These are phyloP conservation scores for Megaceryle torquata DNA, from an alignment of 2,113 vertebrate genomes.

Conservation along the genomic window DNA sequence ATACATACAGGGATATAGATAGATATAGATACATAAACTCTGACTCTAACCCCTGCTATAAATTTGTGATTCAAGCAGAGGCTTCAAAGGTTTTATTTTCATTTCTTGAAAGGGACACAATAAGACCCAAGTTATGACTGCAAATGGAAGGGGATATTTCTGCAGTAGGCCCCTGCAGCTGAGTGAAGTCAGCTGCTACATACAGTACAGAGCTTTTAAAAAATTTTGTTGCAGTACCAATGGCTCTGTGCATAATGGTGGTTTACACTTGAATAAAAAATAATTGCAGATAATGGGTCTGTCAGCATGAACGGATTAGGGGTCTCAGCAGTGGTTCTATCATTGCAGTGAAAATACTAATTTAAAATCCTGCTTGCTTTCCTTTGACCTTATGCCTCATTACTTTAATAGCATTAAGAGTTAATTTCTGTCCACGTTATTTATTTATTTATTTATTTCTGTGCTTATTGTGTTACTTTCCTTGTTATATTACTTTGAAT, in stretches of 20 bases:
- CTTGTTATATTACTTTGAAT: background rate
- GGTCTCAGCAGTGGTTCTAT: conserved; percentile 57
- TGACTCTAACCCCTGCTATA: background rate
- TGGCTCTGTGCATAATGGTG: conserved; percentile 28
- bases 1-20: background rate
- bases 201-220: background rate
- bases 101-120: background rate
- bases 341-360: conserved; percentile 58
- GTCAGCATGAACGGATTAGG: conserved; percentile 64
- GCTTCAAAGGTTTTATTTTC: background rate
- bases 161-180: background rate
- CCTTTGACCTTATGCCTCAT: conserved; percentile 59
- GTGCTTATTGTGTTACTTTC: background rate
- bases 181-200: background rate
- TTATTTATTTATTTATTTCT: background rate
- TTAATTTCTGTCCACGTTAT: background rate
- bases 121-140: background rate
- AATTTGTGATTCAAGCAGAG: background rate
- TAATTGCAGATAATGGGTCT: conserved; percentile 71
- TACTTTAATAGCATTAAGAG: conserved; percentile 52
- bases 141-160: background rate
- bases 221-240: conserved; percentile 26
- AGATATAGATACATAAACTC: background rate
- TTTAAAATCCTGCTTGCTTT: conserved; percentile 41
- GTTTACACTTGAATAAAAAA: conserved; percentile 66